These are phyloP conservation scores for Ectemnius cavifrons DNA, from an alignment of 2,888 invertebrate species.

Conservation along the genomic window DNA sequence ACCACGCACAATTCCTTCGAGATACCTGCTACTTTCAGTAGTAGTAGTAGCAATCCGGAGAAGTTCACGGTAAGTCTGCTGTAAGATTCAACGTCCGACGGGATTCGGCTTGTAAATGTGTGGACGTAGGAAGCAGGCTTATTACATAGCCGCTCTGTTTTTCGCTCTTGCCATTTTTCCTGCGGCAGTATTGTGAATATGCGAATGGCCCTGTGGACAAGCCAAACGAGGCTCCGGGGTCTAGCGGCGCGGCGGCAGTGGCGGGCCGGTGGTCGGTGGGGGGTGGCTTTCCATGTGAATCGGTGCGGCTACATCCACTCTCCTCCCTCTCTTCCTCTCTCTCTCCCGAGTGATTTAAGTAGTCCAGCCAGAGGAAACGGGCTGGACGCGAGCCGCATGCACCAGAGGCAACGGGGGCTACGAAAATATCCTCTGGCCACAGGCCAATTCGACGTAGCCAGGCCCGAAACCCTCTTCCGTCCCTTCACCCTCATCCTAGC, in stretches of 20 bases:
- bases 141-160: conserved; percentile 16
- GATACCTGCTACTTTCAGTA: too few species aligned
- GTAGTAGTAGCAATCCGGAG: too few species aligned
- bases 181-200: background rate
- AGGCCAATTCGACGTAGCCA: conserved; percentile 64
- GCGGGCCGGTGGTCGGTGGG: conserved; percentile 30
- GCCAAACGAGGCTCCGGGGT: conserved; percentile 22
- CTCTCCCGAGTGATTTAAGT: conserved; percentile 68
- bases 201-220: conserved; percentile 15
- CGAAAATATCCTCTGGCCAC: conserved; percentile 70
- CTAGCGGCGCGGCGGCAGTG: background rate
- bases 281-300: conserved; percentile 64
- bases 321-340: too few species aligned
- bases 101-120: too few species aligned
- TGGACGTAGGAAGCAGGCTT: conserved; percentile 13
- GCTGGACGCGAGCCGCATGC: conserved; percentile 31
- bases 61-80: too few species aligned
- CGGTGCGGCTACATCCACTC: conserved; percentile 58
- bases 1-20: too few species aligned
- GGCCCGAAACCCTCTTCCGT: conserved; percentile 6
- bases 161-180: background rate
- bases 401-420: conserved; percentile 25
- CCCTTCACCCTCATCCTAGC: background rate
- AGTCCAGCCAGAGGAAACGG: conserved; percentile 52
- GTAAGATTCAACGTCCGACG: too few species aligned